Conservation (phyloP, 2,113 vertebrate genomes). For the Pseudorectes ferrugineus region DNA sequence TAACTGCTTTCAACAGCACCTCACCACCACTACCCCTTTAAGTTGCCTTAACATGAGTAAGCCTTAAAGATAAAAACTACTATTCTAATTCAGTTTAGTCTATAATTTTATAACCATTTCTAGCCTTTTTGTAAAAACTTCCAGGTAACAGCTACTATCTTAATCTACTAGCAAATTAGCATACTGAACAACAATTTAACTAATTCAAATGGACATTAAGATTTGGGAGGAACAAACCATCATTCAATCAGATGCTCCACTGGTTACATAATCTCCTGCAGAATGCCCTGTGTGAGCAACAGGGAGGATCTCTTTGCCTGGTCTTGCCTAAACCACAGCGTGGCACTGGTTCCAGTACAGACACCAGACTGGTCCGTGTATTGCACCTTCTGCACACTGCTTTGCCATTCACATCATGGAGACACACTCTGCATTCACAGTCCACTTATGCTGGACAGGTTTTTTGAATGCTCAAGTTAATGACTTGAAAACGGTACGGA, state of each 20-base stretch:
- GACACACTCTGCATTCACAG: background rate
- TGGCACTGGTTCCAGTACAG: background rate
- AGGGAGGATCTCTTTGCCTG: background rate
- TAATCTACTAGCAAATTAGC: background rate
- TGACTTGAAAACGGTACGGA: background rate
- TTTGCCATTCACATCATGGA: background rate
- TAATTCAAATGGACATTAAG: background rate
- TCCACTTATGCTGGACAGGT: background rate
- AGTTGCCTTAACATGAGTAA: background rate
- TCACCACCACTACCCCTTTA: background rate
- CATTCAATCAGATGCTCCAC: background rate
- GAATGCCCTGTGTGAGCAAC: background rate
- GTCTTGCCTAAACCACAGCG: background rate
- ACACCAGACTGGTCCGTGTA: accelerated
- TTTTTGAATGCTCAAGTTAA: background rate
- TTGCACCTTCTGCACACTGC: accelerated
- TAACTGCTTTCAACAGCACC: background rate
- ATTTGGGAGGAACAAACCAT: background rate
- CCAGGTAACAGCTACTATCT: background rate
- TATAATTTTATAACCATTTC: background rate
- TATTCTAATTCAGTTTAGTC: background rate
- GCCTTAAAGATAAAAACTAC: background rate
- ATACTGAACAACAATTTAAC: background rate
- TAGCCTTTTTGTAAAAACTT: background rate
- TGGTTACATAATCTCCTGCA: background rate